A percentile compares a stretch with the other conserved stretches of the same genome.
Conservation (phyloP, 2,888 invertebrate species). For the Metacarcinus magister region DNA sequence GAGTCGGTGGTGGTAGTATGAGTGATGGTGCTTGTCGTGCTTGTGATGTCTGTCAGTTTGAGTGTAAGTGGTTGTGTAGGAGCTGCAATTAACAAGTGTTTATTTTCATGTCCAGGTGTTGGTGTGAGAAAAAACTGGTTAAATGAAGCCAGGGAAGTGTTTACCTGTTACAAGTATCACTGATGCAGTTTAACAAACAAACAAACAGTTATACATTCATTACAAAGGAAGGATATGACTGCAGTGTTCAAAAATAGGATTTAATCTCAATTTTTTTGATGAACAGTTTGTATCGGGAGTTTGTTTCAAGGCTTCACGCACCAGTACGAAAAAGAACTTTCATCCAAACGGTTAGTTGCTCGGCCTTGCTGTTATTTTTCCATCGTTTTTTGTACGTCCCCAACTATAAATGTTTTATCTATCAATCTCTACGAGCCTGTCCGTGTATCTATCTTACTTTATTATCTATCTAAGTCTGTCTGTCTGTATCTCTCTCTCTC, state of each 20-base stretch:
- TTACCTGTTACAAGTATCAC: not conserved
- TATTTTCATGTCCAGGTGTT: not conserved
- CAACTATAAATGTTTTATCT: not conserved
- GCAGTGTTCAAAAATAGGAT: not conserved
- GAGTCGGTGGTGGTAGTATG: not conserved
- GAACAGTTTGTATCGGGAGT: not conserved
- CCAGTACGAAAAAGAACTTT: not conserved
- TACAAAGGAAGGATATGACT: not conserved
- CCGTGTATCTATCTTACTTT: not conserved
- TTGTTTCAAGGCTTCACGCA: not conserved
- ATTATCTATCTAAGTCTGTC: not conserved
- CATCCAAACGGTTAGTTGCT: not conserved
- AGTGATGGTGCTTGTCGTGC: not conserved
- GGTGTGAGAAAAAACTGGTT: not conserved
- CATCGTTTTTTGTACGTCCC: not conserved
- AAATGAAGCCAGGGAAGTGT: not conserved
- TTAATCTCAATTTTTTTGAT: not conserved
- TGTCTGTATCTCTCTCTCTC: too few species aligned
- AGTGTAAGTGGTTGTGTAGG: too few species aligned
- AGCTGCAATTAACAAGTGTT: too few species aligned
- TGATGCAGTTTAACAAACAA: not conserved
- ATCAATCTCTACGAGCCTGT: not conserved
- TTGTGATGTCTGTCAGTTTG: not conserved
- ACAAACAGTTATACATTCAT: not conserved
- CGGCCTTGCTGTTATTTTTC: not conserved